These are phyloP conservation scores for Chrysolina oricalcia DNA, from an alignment of 2,888 invertebrate genomes.

Conservation along the genomic window DNA sequence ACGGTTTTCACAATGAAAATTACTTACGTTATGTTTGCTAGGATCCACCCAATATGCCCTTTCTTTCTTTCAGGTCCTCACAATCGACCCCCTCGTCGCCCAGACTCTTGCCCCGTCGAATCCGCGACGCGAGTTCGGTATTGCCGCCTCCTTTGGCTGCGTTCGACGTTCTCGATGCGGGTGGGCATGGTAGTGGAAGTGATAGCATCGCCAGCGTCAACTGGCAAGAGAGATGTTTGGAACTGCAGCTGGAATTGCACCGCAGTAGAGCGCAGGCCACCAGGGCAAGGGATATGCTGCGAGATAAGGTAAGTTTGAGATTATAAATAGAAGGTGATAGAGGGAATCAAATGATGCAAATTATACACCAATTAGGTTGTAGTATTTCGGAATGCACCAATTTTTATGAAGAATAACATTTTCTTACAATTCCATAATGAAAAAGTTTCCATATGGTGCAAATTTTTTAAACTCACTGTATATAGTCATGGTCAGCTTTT, in stretches of 20 bases:
- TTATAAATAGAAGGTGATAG: background rate
- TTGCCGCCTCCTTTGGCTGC: conserved; percentile 60
- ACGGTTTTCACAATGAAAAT: too few relatives aligned
- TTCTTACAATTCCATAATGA: too few relatives aligned
- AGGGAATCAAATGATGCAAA: too few relatives aligned
- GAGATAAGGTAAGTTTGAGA: conserved; percentile 86
- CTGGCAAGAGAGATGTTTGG: conserved; percentile 92
- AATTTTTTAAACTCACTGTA: too few relatives aligned
- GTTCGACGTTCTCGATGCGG: conserved; percentile 70
- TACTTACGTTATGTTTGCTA: too few relatives aligned
- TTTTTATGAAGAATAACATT: too few relatives aligned
- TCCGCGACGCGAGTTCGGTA: conserved; percentile 76
- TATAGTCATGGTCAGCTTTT: too few relatives aligned
- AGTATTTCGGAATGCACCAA: too few relatives aligned
- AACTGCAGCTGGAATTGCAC: conserved; percentile 89
- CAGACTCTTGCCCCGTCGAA: conserved; percentile 81
- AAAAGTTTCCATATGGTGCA: too few relatives aligned
- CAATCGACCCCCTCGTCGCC: conserved; percentile 84
- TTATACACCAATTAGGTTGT: too few relatives aligned
- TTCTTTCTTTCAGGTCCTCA: conserved; percentile 60
- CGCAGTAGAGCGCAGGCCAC: conserved; percentile 90
- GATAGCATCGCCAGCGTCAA: conserved; percentile 74
- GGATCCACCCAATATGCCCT: too few relatives aligned
- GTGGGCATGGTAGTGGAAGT: conserved; percentile 61
- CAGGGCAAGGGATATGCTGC: conserved; percentile 88